A percentile compares a stretch with the other conserved stretches of the same genome.
Conservation (phyloP, 2,888 invertebrate species). For the Cenopis cana region DNA sequence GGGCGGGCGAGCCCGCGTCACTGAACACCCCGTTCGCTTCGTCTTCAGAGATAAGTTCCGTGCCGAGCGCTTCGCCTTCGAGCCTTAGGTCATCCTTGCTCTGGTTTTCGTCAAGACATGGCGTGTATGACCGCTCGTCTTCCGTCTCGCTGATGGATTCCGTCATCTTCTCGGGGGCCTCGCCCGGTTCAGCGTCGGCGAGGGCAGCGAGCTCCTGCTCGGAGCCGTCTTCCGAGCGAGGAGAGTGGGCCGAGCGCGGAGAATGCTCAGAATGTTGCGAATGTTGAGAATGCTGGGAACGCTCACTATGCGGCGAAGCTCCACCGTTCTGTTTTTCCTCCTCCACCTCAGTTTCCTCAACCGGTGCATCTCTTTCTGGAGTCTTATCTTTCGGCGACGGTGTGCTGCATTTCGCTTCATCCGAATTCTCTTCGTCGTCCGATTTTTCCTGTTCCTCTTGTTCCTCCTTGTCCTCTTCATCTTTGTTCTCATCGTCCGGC, state of each 20-base stretch:
- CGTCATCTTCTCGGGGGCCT: conserved; percentile 80
- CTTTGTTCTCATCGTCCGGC: conserved; percentile 36
- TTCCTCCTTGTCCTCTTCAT: conserved; percentile 8
- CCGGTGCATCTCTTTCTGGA: conserved; percentile 41
- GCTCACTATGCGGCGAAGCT: conserved; percentile 21
- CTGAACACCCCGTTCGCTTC: conserved; percentile 85
- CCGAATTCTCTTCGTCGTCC: conserved; percentile 33
- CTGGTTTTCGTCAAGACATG: conserved; percentile 88
- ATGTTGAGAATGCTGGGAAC: conserved; percentile 9
- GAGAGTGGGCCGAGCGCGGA: conserved; percentile 2
- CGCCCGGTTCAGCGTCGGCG: conserved; percentile 55
- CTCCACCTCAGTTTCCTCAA: conserved; percentile 46
- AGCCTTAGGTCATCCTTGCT: conserved; percentile 20
- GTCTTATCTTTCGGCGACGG: conserved; percentile 13
- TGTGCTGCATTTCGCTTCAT: conserved; percentile 31
- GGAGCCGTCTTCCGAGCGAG: conserved; percentile 16
- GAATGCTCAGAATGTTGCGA: conserved; percentile 3
- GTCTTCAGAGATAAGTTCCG: conserved; percentile 91
- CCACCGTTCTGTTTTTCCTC: conserved; percentile 53
- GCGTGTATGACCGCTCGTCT: conserved; percentile 89
- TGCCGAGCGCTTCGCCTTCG: conserved; percentile 82
- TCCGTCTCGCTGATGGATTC: conserved; percentile 87
- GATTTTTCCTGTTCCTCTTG: conserved; percentile 26
- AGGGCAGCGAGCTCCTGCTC: conserved; percentile 25
- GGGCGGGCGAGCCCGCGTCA: conserved; percentile 17